These are phyloP conservation scores for Omphaloscelis lunosa DNA, from an alignment of 2,888 invertebrate genomes.

Conservation along the genomic window DNA sequence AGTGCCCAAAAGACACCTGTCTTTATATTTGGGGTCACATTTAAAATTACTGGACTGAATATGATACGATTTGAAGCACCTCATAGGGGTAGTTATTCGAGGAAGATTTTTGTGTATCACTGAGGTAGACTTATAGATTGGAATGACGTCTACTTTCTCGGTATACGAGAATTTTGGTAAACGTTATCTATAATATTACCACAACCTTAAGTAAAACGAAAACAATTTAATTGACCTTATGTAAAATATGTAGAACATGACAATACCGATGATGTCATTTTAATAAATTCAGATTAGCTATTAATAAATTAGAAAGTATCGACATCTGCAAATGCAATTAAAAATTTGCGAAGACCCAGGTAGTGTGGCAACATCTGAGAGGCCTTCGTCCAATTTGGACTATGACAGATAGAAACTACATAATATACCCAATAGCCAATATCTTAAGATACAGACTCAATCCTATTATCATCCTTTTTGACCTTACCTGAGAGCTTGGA, in stretches of 20 bases:
- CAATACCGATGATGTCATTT: neutral
- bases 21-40: neutral
- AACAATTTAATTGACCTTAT: neutral
- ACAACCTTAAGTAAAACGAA: neutral
- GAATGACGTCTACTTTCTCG: neutral
- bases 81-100: neutral
- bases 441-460: conserved; percentile 70
- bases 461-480: conserved; percentile 71
- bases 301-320: conserved; percentile 10
- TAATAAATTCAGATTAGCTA: neutral
- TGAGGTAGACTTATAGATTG: neutral
- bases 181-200: neutral
- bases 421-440: neutral
- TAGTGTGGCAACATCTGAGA: conserved; percentile 28
- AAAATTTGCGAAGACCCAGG: conserved; percentile 9
- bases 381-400: conserved; percentile 5
- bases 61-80: neutral
- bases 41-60: conserved; percentile 7
- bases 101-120: neutral
- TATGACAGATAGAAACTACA: conserved; percentile 1
- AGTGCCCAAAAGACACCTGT: neutral
- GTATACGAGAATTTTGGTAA: neutral
- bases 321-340: conserved; percentile 4
- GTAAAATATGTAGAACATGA: neutral
- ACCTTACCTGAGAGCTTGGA: conserved; percentile 78